Evolutionary conservation across 2,888 invertebrate genomes (phyloP).

Genomic region (Clitarchus hookeri): DNA sequence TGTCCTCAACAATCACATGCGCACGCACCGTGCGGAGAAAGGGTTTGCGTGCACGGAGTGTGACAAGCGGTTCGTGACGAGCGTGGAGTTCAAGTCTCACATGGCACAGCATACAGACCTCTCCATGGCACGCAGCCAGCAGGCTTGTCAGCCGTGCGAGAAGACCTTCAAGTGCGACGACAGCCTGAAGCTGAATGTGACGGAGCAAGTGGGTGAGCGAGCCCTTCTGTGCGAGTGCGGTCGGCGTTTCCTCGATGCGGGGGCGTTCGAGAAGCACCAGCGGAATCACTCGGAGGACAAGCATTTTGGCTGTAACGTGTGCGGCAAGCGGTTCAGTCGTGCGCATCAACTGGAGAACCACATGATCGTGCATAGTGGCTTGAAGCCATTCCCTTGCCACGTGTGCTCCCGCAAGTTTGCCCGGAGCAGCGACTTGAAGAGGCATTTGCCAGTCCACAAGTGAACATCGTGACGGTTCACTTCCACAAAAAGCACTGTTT

Average conservation of each 20-base stretch:
- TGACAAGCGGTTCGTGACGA: not conserved
- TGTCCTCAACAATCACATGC: slow-evolving; percentile 18
- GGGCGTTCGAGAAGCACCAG: slow-evolving; percentile 30
- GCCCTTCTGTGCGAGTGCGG: slow-evolving; percentile 32
- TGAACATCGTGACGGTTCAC: not conserved
- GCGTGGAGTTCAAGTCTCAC: not conserved
- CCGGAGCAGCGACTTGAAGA: not conserved
- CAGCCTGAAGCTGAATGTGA: slow-evolving; percentile 24
- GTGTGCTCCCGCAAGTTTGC: slow-evolving; percentile 25
- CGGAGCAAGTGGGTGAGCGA: slow-evolving; percentile 29
- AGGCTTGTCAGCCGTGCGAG: slow-evolving; percentile 17
- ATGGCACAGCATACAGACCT: not conserved
- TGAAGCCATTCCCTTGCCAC: slow-evolving; percentile 31
- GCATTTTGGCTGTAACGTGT: slow-evolving; percentile 27
- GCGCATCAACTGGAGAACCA: slow-evolving; percentile 28
- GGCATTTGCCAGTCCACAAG: slow-evolving; percentile 15
- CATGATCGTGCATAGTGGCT: slow-evolving; percentile 27
- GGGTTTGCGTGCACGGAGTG: slow-evolving; percentile 3
- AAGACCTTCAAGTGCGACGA: not conserved
- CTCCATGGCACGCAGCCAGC: not conserved
- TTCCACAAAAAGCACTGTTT: too few relatives aligned
- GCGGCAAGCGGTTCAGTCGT: slow-evolving; percentile 33
- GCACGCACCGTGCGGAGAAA: not conserved
- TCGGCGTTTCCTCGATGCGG: slow-evolving; percentile 26
- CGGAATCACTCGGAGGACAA: slow-evolving; percentile 30